phyloP scores from a whole-genome alignment of 1,140 invertebrate species.

The Drosophila lacertosa region DNA sequence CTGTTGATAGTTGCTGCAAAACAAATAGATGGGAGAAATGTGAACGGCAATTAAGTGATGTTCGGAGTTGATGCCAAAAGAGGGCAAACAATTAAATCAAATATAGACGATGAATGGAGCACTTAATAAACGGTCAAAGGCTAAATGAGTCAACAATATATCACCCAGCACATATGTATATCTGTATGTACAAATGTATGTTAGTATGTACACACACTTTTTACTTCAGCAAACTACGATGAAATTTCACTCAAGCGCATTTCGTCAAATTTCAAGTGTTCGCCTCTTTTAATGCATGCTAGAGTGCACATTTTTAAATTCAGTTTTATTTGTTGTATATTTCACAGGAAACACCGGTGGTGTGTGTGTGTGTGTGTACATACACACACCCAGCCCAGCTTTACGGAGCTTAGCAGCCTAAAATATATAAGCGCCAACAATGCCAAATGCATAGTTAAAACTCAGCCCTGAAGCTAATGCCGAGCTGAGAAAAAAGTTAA shows the following conservation, averaged over 20 bases:
- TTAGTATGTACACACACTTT: not conserved
- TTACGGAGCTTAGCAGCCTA: not conserved
- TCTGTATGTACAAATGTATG: not conserved
- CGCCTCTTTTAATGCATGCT: not conserved
- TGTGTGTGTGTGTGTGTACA: too few relatives aligned
- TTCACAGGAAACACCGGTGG: too few relatives aligned
- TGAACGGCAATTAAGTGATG: slow-evolving; percentile 35
- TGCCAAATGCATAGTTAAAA: slow-evolving; percentile 11
- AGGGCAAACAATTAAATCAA: slow-evolving; percentile 41
- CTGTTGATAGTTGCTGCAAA: slow-evolving; percentile 94
- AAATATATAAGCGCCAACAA: slow-evolving; percentile 15
- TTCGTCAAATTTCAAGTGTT: not conserved
- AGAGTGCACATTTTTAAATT: not conserved
- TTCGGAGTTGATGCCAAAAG: slow-evolving; percentile 35
- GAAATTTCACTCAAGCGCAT: not conserved
- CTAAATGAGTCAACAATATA: slow-evolving; percentile 12
- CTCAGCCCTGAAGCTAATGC: slow-evolving; percentile 12
- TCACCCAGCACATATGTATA: not conserved
- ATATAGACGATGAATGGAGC: slow-evolving; percentile 22
- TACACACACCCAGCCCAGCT: too few relatives aligned
- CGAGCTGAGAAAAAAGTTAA: slow-evolving; percentile 4
- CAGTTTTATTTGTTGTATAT: not conserved
- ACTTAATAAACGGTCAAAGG: slow-evolving; percentile 32
- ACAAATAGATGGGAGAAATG: slow-evolving; percentile 39
- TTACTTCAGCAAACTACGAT: not conserved